Evolutionary conservation across 2,113 vertebrate genomes (phyloP).

Genomic region (Meles meles): DNA sequence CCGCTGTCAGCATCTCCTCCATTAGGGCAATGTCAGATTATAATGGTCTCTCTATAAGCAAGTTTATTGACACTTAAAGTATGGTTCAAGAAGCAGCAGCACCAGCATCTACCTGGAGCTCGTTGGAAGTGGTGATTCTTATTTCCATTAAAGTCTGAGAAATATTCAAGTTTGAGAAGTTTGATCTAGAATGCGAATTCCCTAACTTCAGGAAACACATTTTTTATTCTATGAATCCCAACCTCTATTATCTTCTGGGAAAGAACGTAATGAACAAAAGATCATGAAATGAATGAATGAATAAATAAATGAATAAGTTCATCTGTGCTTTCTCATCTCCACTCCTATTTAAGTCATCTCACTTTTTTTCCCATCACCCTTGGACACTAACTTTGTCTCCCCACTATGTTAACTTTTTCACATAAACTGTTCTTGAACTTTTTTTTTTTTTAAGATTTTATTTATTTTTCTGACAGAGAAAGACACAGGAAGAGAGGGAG

Average conservation of each 20-base stretch:
- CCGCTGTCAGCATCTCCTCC: not conserved
- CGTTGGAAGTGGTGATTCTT: not conserved
- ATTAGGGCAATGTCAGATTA: not conserved
- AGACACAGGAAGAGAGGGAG: too few relatives aligned
- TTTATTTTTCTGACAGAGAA: too few relatives aligned
- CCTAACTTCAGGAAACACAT: not conserved
- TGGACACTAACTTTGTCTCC: not conserved
- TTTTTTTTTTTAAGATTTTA: too few relatives aligned
- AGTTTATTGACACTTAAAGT: not conserved
- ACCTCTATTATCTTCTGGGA: not conserved
- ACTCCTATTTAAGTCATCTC: not conserved
- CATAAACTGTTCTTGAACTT: not conserved
- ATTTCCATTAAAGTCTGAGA: not conserved
- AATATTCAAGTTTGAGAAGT: not conserved
- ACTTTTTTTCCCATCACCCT: not conserved
- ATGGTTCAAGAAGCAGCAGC: not conserved
- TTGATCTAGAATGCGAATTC: not conserved
- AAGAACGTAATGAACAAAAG: not conserved
- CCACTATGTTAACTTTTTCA: not conserved
- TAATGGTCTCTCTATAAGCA: not conserved
- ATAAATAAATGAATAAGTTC: not conserved
- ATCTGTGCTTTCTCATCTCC: not conserved
- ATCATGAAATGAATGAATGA: not conserved
- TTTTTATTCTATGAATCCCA: not conserved
- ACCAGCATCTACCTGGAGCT: not conserved